Conservation (phyloP, 1,140 invertebrate genomes). For the Sycobia sp. region DNA sequence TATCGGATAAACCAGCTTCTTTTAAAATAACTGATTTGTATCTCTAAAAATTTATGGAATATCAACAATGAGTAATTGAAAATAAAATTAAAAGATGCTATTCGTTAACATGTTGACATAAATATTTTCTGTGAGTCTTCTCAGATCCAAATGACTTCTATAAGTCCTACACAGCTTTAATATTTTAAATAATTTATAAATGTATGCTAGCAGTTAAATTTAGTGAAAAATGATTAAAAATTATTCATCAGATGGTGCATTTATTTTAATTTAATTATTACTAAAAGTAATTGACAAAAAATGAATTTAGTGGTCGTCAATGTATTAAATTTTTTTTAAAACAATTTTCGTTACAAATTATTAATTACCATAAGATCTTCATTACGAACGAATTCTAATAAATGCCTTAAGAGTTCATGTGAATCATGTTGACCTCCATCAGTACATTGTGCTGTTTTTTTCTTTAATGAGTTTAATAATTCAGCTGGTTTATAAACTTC, state of each 20-base stretch:
- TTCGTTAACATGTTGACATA: no score
- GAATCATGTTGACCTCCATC: conserved; percentile 96
- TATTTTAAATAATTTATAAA: neutral
- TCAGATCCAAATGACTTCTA: no score
- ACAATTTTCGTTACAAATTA: no score
- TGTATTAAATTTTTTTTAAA: no score
- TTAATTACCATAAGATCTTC: conserved; percentile 56
- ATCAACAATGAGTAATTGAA: neutral
- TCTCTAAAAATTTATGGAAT: conserved; percentile 66
- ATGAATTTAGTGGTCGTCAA: no score
- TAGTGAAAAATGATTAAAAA: conserved; percentile 13
- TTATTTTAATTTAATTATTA: no score
- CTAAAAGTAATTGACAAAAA: no score
- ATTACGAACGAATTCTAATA: conserved; percentile 80
- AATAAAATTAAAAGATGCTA: no score
- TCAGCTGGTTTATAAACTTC: conserved; percentile 73
- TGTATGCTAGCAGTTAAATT: neutral
- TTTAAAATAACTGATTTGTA: conserved; percentile 79
- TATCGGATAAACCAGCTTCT: conserved; percentile 71
- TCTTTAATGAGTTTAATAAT: conserved; percentile 76
- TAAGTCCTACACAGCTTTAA: no score
- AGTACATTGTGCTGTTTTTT: conserved; percentile 82
- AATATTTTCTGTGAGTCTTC: no score
- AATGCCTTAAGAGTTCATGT: conserved; percentile 89
- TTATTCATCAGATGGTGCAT: no score